phyloP scores from a whole-genome alignment of 1,140 invertebrate species.

The Globodera rostochiensis region DNA sequence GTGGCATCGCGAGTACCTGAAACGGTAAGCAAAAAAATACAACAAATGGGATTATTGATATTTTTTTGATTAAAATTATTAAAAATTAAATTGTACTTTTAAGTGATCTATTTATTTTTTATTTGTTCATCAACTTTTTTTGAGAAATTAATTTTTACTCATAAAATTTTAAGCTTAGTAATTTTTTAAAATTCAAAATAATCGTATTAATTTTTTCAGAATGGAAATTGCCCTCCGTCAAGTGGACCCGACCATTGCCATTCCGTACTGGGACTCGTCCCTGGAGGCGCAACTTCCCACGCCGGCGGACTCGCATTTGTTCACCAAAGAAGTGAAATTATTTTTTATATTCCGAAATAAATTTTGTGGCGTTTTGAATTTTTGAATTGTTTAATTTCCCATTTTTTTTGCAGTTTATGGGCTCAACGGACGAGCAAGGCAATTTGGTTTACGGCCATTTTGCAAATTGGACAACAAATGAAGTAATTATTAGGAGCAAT shows the following conservation, averaged over 20 bases:
- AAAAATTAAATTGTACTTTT: too few relatives aligned
- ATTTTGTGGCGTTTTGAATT: background rate
- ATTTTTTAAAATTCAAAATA: too few relatives aligned
- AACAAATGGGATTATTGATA: too few relatives aligned
- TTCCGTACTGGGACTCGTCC: conserved; percentile 53
- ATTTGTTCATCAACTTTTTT: too few relatives aligned
- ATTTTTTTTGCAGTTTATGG: conserved; percentile 50
- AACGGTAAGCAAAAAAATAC: background rate
- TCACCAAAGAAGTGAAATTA: conserved; percentile 43
- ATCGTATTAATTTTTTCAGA: conserved; percentile 20
- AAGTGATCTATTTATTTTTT: too few relatives aligned
- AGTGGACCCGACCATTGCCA: conserved; percentile 43
- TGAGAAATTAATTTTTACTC: too few relatives aligned
- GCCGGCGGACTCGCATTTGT: conserved; percentile 64
- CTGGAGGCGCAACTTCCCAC: conserved; percentile 64
- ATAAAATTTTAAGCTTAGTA: too few relatives aligned
- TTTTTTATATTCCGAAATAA: background rate
- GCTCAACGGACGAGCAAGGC: conserved; percentile 54
- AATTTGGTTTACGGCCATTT: conserved; percentile 41
- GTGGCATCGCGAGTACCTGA: conserved; percentile 41
- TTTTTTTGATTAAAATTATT: too few relatives aligned
- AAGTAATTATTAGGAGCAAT: conserved; percentile 14
- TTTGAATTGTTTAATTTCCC: background rate
- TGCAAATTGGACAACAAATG: conserved; percentile 42
- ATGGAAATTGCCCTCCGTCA: conserved; percentile 52